phyloP scores from a whole-genome alignment of 2,888 invertebrate species.

The Theretra japonica region DNA sequence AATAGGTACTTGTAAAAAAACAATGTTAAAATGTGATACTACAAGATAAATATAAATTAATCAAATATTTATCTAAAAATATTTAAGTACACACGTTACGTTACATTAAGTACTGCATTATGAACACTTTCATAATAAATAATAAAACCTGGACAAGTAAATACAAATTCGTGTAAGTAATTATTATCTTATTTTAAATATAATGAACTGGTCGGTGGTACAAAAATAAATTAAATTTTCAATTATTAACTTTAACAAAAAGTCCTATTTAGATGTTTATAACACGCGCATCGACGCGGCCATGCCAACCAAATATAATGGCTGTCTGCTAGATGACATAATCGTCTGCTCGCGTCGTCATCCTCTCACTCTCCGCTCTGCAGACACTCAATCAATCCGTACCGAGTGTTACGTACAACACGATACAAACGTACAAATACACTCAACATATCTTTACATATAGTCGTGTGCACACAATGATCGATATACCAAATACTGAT shows the following conservation, averaged over 20 bases:
- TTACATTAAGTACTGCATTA: conserved; percentile 13
- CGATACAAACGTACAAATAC: no score
- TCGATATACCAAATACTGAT: no score
- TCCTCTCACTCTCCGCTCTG: background rate
- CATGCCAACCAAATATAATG: background rate
- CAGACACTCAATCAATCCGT: no score
- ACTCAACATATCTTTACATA: no score
- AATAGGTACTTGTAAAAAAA: conserved; percentile 25
- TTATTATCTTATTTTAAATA: conserved; percentile 2
- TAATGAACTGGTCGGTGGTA: conserved; percentile 27
- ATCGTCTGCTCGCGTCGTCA: background rate
- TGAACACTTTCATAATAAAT: background rate
- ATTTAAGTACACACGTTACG: conserved; percentile 21
- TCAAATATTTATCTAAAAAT: conserved; percentile 11
- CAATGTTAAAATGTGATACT: conserved; percentile 7
- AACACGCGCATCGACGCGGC: background rate
- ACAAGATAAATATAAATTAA: conserved; percentile 19
- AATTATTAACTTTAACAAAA: conserved; percentile 4
- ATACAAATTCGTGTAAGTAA: background rate
- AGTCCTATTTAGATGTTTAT: background rate
- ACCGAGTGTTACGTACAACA: no score
- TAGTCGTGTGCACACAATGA: no score
- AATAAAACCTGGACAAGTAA: background rate
- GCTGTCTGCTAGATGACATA: background rate
- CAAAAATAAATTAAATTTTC: conserved; percentile 8